Base-by-base conservation (phyloP, 2,113 vertebrate genomes). In the Melospiza georgiana region DNA sequence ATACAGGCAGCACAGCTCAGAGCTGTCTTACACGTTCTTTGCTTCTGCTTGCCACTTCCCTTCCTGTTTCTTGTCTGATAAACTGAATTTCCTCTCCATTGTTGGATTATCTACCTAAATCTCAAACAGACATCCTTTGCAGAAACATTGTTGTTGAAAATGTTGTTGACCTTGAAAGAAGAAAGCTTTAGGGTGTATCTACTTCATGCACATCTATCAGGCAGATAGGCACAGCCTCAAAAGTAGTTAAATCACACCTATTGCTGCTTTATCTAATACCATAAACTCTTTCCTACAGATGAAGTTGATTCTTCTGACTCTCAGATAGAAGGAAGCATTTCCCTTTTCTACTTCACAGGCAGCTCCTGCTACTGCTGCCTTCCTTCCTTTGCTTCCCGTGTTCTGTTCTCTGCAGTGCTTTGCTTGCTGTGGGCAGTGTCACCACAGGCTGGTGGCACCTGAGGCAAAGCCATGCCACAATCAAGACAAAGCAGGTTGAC, bases 81-180 rank as follows among this genome's bases (percentile, higher is more conserved):
- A 57, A 69, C 63, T 58, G 58, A 80, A 83, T 92, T 96, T 96
- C 95, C 94, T 95, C 82, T 76, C 94, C 73, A 62, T 96, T 95
- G 85, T 96, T 93, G 82, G 44, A 59, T 92, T 92, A 90, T 94
- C 89, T 84, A 78, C 89, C 80, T 94, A 68, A 84, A 92, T 96
- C 79, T 95, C 58, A 55, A 90, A 84, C 90, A 94, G 75, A 93
- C 68, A 94, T 97, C 91, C 92, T 96, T 76, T 90, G 63, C 59
- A 95, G 67, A 77, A 93, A 71, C 0, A 1, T 15, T 31, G 19
- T 23, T 85, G 35, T 43, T 43, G 43, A 74, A 95, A 85, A 77
- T 35, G 14, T 48, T 73, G 49, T 62, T 86, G 67, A 85, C 69
- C 41, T 92, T 75, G 48, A 43, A 84, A 92, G 68, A 81, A 78